Conservation (phyloP, 2,797 vertebrate species). For the Setipinna tenuifilis region DNA sequence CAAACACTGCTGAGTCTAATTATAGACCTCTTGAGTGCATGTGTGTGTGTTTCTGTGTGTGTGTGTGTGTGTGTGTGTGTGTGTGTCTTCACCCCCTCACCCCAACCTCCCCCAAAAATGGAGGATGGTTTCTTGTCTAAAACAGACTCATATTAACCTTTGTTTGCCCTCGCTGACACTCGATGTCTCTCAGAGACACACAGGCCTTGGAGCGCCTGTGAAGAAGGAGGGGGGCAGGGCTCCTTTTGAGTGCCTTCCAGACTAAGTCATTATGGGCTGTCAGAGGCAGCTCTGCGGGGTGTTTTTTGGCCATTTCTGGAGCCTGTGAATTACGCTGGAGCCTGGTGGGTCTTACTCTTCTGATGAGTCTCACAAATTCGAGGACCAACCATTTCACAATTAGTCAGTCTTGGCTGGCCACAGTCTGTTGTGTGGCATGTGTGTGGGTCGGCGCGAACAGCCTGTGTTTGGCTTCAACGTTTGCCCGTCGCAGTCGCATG, state of each 20-base stretch:
- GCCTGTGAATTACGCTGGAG: not conserved
- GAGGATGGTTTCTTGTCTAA: not conserved
- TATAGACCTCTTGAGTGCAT: conserved; percentile 56
- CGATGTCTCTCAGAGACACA: not conserved
- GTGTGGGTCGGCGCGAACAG: conserved; percentile 20
- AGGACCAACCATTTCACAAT: conserved; percentile 29
- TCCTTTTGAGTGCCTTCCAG: not conserved
- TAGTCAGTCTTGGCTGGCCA: conserved; percentile 20
- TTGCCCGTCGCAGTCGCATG: conserved; percentile 27
- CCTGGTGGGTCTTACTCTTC: conserved; percentile 18
- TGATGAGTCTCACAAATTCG: conserved; percentile 27
- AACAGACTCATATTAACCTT: not conserved
- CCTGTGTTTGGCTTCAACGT: conserved; percentile 31
- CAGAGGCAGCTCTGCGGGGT: not conserved
- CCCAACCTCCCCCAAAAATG: too few species aligned
- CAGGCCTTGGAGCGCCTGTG: not conserved
- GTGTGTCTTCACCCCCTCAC: not conserved
- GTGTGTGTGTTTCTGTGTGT: not conserved
- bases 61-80: not conserved
- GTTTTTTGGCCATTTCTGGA: not conserved
- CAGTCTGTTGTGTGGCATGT: conserved; percentile 15
- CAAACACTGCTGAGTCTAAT: conserved; percentile 57
- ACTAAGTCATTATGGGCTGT: not conserved
- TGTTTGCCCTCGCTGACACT: not conserved
- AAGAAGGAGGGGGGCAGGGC: not conserved